Conservation (phyloP, 2,888 invertebrate genomes). For the Macrosoma leucophasiata region DNA sequence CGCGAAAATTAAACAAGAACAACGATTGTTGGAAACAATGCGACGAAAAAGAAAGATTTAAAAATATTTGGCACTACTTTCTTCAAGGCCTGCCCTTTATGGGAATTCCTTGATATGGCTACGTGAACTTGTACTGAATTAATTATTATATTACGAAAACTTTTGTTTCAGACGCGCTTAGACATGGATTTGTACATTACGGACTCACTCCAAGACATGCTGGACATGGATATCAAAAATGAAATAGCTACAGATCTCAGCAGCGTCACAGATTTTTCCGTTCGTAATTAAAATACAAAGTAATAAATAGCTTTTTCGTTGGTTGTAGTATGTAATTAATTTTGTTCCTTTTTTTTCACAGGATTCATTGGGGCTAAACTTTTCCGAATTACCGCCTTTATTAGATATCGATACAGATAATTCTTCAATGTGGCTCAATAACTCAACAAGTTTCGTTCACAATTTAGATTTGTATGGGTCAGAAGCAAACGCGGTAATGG, state of each 20-base stretch:
- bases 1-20: conserved; percentile 47
- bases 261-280: conserved; percentile 80
- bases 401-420: conserved; percentile 80
- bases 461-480: conserved; percentile 81
- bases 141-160: conserved; percentile 3
- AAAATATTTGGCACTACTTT: too few relatives aligned
- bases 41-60: too few relatives aligned
- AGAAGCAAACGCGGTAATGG: conserved; percentile 87
- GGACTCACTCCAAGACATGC: conserved; percentile 90
- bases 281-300: conserved; percentile 34
- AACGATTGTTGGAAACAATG: too few relatives aligned
- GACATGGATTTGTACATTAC: conserved; percentile 79
- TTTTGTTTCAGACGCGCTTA: conserved; percentile 67
- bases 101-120: too few relatives aligned
- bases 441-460: conserved; percentile 79
- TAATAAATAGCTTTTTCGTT: background rate
- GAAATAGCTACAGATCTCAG: conserved; percentile 89
- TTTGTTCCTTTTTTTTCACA: conserved; percentile 34
- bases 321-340: background rate
- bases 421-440: conserved; percentile 76
- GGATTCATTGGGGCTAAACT: conserved; percentile 78
- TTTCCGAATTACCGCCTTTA: conserved; percentile 78
- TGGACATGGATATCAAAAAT: conserved; percentile 91
- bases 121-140: conserved; percentile 5
- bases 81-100: too few relatives aligned